These are phyloP conservation scores for Acanthornis magna DNA, from an alignment of 2,797 vertebrate species.

Conservation along the genomic window DNA sequence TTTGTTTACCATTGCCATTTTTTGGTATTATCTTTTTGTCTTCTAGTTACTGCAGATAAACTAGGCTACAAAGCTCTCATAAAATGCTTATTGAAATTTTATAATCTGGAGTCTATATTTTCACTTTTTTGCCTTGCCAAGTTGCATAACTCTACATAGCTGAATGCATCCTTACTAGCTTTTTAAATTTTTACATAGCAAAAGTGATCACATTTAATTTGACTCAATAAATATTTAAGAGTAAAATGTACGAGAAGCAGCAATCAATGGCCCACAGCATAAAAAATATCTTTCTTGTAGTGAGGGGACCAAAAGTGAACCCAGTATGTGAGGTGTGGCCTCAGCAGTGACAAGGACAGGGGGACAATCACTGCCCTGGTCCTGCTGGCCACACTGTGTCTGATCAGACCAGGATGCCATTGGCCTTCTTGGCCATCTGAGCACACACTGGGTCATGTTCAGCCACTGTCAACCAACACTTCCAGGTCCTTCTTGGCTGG, in stretches of 20 bases:
- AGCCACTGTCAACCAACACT: not conserved
- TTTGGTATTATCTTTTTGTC: not conserved
- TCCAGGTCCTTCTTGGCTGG: not conserved
- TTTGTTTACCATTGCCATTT: not conserved
- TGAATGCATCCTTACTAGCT: not conserved
- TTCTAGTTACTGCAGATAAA: not conserved
- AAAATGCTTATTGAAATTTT: not conserved
- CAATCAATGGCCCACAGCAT: not conserved
- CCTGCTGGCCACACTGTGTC: not conserved
- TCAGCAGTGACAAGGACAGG: not conserved
- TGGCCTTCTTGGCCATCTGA: not conserved
- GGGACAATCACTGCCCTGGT: not conserved
- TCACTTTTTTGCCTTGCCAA: not conserved
- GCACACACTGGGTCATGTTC: not conserved
- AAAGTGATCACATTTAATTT: conserved; percentile 6
- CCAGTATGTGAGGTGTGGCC: not conserved
- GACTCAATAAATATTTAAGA: not conserved
- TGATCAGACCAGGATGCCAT: not conserved
- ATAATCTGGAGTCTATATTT: not conserved
- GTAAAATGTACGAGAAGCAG: not conserved
- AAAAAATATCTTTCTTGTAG: not conserved
- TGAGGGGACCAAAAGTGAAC: not conserved
- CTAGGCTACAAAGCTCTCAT: not conserved
- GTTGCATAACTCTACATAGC: not conserved
- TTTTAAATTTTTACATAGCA: not conserved